Conservation (phyloP, 2,797 vertebrate species). For the Falco cherrug region DNA sequence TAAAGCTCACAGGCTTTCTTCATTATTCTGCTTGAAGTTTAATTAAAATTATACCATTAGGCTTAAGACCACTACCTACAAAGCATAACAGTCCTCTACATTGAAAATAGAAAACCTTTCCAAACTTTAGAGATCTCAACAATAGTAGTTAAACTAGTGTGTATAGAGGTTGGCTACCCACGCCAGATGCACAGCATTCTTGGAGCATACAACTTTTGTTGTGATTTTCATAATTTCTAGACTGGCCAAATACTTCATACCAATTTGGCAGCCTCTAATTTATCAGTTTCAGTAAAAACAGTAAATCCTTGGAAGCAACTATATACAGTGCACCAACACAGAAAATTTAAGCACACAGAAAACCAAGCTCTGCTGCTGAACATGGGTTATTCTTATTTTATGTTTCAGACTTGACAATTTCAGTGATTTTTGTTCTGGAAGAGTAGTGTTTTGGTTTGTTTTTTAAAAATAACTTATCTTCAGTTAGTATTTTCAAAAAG, state of each 20-base stretch:
- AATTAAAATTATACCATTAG: neutral
- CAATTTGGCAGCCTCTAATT: neutral
- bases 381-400: neutral
- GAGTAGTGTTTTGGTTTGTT: neutral
- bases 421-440: neutral
- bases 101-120: neutral
- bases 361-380: neutral
- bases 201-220: neutral
- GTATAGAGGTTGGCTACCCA: neutral
- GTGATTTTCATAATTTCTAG: neutral
- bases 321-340: neutral
- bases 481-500: neutral
- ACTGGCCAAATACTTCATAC: neutral
- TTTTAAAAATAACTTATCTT: neutral
- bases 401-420: neutral
- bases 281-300: neutral
- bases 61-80: neutral
- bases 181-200: neutral
- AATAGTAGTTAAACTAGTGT: neutral
- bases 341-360: neutral
- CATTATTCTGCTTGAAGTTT: neutral
- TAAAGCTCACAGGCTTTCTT: neutral
- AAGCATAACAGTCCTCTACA: neutral
- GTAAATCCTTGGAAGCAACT: neutral
- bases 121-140: neutral